Evolutionary conservation across 2,888 invertebrate species (phyloP).

Genomic region (Idaea aversata): DNA sequence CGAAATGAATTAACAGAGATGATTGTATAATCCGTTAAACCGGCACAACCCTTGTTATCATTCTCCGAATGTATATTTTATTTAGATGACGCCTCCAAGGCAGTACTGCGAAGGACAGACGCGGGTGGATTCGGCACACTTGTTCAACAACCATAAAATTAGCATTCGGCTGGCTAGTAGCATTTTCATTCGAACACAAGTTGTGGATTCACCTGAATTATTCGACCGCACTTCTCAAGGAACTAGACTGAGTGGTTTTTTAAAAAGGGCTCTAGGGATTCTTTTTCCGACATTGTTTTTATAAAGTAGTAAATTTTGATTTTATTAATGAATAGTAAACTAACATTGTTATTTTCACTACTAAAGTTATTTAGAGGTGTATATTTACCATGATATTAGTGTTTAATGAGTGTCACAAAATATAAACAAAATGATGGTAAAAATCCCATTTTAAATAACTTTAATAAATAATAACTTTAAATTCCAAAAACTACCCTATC

Average conservation of each 20-base stretch:
- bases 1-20: conserved; percentile 30
- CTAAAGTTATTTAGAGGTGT: too few relatives aligned
- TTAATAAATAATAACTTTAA: too few relatives aligned
- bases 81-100: conserved; percentile 72
- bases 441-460: too few relatives aligned
- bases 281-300: conserved; percentile 10
- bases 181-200: conserved; percentile 70
- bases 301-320: not conserved
- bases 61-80: conserved; percentile 63
- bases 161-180: conserved; percentile 77
- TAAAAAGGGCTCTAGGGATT: conserved; percentile 6
- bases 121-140: conserved; percentile 71
- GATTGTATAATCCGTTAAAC: conserved; percentile 39
- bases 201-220: conserved; percentile 69
- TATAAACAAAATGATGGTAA: too few relatives aligned
- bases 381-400: too few relatives aligned
- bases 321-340: not conserved
- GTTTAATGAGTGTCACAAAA: too few relatives aligned
- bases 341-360: conserved; percentile 18
- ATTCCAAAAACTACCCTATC: too few relatives aligned
- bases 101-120: conserved; percentile 71
- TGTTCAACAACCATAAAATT: conserved; percentile 81
- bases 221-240: conserved; percentile 66
- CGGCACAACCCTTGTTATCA: conserved; percentile 53
- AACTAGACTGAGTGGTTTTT: conserved; percentile 47